phyloP scores from a whole-genome alignment of 2,113 vertebrate genomes.

The Tychaedon coryphoeus region DNA sequence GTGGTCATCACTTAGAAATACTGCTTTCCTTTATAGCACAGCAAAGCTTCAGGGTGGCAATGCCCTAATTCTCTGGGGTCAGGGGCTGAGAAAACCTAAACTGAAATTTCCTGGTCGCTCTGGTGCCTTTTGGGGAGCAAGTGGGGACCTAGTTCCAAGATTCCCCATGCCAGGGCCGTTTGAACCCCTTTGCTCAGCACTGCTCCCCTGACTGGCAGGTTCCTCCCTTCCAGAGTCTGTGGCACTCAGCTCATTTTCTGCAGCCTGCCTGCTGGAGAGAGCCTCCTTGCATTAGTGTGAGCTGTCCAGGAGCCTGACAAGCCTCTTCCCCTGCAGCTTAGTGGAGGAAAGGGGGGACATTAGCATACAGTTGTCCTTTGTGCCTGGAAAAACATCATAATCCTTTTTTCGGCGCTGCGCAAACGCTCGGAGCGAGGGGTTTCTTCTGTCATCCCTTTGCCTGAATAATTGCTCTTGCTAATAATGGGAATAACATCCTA shows the following conservation, averaged over 20 bases:
- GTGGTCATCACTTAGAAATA: neutral
- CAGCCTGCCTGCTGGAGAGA: neutral
- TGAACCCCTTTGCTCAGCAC: neutral
- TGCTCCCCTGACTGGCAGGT: neutral
- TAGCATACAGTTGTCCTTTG: slow-evolving; percentile 54
- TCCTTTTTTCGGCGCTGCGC: neutral
- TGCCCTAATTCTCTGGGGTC: neutral
- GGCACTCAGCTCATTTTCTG: neutral
- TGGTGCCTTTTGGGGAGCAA: neutral
- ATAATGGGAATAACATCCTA: slow-evolving; percentile 38
- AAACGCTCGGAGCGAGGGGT: neutral
- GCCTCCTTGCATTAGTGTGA: neutral
- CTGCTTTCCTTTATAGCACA: neutral
- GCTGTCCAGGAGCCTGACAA: slow-evolving; percentile 30
- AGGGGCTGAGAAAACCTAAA: neutral
- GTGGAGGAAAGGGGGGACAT: neutral
- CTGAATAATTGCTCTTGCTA: slow-evolving; percentile 36
- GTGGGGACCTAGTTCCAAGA: rapidly evolving
- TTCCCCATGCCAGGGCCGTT: neutral
- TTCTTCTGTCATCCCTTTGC: neutral
- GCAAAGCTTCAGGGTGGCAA: neutral
- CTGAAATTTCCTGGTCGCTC: neutral
- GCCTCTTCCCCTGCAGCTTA: neutral
- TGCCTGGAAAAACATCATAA: neutral
- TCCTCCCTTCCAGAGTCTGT: neutral